Evolutionary conservation across 2,888 invertebrate species (phyloP).

Genomic region (Ecdyonurus torrentis): DNA sequence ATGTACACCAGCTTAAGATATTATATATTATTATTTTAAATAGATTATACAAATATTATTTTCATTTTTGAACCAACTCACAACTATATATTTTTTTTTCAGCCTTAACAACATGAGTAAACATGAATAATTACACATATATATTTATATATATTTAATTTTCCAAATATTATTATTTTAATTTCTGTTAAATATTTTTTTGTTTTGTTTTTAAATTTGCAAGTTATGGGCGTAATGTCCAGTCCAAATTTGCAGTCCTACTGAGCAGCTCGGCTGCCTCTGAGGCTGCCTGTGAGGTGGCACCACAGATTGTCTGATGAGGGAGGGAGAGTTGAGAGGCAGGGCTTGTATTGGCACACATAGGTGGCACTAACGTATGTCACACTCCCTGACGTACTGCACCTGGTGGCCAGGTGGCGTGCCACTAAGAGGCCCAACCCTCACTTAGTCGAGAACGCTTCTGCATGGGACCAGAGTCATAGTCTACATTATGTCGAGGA

Average conservation of each 20-base stretch:
- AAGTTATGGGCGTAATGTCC: background rate
- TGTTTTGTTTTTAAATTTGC: background rate
- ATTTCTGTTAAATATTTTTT: background rate
- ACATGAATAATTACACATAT: background rate
- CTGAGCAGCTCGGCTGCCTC: background rate
- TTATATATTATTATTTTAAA: background rate
- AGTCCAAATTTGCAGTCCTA: background rate
- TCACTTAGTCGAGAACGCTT: constrained; percentile 80
- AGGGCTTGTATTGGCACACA: background rate
- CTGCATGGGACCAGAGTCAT: constrained; percentile 46
- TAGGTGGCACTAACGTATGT: background rate
- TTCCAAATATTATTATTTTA: background rate
- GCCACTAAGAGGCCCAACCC: constrained; percentile 75
- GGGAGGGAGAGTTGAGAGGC: background rate
- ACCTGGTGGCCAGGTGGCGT: background rate
- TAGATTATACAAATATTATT: background rate
- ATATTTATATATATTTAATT: no score
- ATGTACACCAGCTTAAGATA: background rate
- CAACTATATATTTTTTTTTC: background rate
- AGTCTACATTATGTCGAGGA: constrained; percentile 38
- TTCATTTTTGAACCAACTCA: background rate
- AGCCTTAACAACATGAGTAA: background rate
- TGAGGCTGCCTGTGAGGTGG: no score
- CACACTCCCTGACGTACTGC: background rate
- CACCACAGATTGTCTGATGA: background rate